These are phyloP conservation scores for Pheucticus melanocephalus DNA, from an alignment of 2,113 vertebrate species.

Conservation along the genomic window DNA sequence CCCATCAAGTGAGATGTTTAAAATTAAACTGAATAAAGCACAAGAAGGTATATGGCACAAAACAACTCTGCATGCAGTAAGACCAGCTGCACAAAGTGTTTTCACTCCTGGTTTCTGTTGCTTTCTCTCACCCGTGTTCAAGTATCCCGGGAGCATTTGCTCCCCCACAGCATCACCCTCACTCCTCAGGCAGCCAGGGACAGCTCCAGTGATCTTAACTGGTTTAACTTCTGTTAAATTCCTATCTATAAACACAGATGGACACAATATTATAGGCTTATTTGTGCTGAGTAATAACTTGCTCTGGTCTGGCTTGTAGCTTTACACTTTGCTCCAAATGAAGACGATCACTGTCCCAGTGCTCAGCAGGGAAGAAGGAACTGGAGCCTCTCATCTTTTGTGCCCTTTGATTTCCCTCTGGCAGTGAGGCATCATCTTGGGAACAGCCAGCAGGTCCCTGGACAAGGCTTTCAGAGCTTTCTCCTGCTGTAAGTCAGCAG, in stretches of 20 bases:
- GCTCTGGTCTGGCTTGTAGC: not conserved
- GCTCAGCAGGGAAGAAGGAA: not conserved
- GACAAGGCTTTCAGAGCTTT: not conserved
- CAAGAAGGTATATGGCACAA: not conserved
- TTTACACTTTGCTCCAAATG: not conserved
- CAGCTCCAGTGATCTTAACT: not conserved
- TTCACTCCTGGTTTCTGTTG: not conserved
- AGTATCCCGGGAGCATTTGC: rapidly evolving
- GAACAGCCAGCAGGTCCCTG: not conserved
- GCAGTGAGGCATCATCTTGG: rapidly evolving
- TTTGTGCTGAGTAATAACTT: not conserved
- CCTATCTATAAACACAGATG: not conserved
- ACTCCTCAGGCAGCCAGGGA: not conserved
- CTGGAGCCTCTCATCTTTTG: not conserved
- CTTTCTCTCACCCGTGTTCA: not conserved
- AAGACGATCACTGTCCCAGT: not conserved
- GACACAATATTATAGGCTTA: not conserved
- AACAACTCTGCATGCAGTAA: not conserved
- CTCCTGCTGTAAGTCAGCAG: not conserved
- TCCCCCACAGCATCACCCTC: not conserved
- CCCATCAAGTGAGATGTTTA: not conserved
- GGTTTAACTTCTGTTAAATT: not conserved
- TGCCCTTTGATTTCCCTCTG: not conserved
- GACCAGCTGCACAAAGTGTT: not conserved
- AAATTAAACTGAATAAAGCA: constrained; percentile 19